Conservation (phyloP, 1,140 invertebrate genomes). For the Batillaria attramentaria region DNA sequence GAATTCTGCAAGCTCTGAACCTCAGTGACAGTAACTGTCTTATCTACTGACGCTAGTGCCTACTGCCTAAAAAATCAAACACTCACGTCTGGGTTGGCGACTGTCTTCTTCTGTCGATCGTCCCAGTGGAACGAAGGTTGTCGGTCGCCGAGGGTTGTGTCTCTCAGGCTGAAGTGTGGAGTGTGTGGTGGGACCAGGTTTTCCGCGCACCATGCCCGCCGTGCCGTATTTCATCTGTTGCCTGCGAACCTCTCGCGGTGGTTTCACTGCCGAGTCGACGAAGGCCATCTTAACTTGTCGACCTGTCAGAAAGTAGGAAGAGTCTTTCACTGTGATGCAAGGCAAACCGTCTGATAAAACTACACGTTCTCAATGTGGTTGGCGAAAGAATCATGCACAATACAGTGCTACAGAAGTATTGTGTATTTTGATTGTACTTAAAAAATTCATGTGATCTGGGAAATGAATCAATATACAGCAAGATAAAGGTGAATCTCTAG, state of each 20-base stretch:
- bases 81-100: neutral
- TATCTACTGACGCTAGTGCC: too few species aligned
- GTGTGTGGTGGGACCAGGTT: neutral
- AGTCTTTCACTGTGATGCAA: neutral
- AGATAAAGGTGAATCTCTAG: too few species aligned
- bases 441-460: neutral
- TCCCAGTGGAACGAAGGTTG: neutral
- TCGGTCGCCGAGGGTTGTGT: neutral
- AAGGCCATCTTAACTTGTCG: constrained; percentile 91
- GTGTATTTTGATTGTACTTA: neutral
- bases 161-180: neutral
- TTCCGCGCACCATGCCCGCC: constrained; percentile 41
- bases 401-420: neutral
- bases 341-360: too few species aligned
- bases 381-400: neutral
- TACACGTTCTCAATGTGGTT: too few species aligned
- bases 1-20: too few species aligned
- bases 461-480: too few species aligned
- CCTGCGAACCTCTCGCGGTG: constrained; percentile 84
- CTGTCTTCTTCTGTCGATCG: neutral
- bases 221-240: constrained; percentile 79
- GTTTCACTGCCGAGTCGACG: constrained; percentile 88
- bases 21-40: too few species aligned
- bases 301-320: constrained; percentile 74
- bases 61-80: neutral